Percentiles rank a stretch among this genome's conserved stretches.
Conservation (phyloP, 2,888 invertebrate species). For the Sphaeridia pumilis region DNA sequence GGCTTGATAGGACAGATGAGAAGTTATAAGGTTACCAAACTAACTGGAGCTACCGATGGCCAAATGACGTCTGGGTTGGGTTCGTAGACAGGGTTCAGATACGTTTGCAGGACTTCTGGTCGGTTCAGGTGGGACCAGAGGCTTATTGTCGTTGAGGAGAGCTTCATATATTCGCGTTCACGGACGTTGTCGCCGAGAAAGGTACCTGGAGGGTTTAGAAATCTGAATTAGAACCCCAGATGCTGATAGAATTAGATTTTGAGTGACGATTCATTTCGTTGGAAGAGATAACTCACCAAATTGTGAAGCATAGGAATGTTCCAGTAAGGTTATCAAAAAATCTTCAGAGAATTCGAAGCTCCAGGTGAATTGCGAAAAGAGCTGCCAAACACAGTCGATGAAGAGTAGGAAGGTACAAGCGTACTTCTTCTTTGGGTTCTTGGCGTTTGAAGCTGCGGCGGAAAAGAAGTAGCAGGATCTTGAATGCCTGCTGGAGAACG, state of each 20-base stretch:
- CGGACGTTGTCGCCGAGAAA: conserved; percentile 81
- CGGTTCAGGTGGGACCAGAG: conserved; percentile 88
- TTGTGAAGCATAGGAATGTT: conserved; percentile 76
- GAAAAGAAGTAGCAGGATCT: conserved; percentile 65
- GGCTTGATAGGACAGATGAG: background rate
- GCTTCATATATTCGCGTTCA: conserved; percentile 59
- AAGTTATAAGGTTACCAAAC: conserved; percentile 51
- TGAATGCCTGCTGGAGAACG: conserved; percentile 72
- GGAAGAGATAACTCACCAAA: conserved; percentile 47
- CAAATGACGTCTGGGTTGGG: conserved; percentile 86
- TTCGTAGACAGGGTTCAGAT: conserved; percentile 88
- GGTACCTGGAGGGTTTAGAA: conserved; percentile 65
- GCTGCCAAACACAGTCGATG: conserved; percentile 87
- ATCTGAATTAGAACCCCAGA: conserved; percentile 30
- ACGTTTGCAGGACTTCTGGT: conserved; percentile 68
- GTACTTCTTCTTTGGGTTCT: conserved; percentile 44
- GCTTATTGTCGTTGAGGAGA: conserved; percentile 74
- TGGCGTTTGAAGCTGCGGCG: conserved; percentile 39
- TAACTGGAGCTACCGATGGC: conserved; percentile 97
- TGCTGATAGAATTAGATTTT: conserved; percentile 2
- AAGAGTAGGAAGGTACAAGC: conserved; percentile 85
- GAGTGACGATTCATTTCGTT: no score
- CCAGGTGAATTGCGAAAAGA: conserved; percentile 90
- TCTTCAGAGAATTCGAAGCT: conserved; percentile 92
- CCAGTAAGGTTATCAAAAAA: conserved; percentile 74